Conservation (phyloP, 2,797 vertebrate species). For the Nyctibius grandis region DNA sequence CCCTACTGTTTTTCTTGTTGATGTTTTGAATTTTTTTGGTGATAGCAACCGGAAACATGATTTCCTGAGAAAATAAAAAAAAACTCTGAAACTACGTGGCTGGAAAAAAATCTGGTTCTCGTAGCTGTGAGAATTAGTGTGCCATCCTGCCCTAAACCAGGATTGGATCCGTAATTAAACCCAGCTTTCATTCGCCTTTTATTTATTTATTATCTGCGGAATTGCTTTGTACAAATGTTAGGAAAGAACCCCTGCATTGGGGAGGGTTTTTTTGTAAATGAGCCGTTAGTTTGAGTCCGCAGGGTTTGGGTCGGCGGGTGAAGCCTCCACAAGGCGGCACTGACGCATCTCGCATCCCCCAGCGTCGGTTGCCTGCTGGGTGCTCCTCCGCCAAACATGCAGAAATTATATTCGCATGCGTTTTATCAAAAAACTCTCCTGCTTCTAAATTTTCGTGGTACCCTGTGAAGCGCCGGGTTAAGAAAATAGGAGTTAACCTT, state of each 20-base stretch:
- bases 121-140: background rate
- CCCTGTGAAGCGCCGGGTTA: conserved; percentile 71
- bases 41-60: background rate
- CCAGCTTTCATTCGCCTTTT: background rate
- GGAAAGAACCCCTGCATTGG: conserved; percentile 7
- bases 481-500: conserved; percentile 69
- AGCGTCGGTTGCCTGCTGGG: background rate
- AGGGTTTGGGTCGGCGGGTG: background rate
- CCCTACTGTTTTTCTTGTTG: conserved; percentile 12
- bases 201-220: conserved; percentile 34
- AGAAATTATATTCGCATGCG: conserved; percentile 75
- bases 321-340: conserved; percentile 94
- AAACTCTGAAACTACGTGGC: background rate
- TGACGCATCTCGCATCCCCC: conserved; percentile 76
- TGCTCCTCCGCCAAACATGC: conserved; percentile 42
- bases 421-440: conserved; percentile 76
- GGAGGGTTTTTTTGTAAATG: conserved; percentile 6
- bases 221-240: background rate
- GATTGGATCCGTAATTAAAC: background rate
- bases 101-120: background rate
- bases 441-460: conserved; percentile 77
- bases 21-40: background rate
- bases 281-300: conserved; percentile 2
- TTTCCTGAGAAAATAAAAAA: conserved; percentile 1
- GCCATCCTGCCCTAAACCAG: background rate